Evolutionary conservation across 1,140 invertebrate genomes (phyloP).

Genomic region (Diabrotica undecimpunctata): DNA sequence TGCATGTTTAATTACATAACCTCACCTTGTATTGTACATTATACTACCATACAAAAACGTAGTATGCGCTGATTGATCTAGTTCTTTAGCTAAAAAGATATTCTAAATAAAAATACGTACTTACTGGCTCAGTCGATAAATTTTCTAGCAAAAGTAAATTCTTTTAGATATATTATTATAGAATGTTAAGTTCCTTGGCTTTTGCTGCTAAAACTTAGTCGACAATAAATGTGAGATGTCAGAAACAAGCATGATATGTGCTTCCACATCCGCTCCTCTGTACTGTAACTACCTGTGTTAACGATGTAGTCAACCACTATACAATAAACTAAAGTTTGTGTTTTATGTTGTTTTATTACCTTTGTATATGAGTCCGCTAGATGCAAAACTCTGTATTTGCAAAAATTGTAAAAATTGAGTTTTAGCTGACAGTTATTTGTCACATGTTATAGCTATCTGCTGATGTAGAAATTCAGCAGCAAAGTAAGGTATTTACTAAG

Average conservation of each 20-base stretch:
- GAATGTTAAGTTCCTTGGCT: constrained; percentile 13
- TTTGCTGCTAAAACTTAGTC: constrained; percentile 16
- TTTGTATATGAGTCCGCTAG: too few species aligned
- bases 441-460: too few species aligned
- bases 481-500: too few species aligned
- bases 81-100: not conserved
- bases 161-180: constrained; percentile 10
- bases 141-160: constrained; percentile 10
- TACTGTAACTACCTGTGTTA: constrained; percentile 16
- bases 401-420: too few species aligned
- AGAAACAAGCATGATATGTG: constrained; percentile 17
- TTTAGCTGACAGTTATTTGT: too few species aligned
- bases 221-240: constrained; percentile 16
- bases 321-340: constrained; percentile 19
- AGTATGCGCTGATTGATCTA: not conserved
- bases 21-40: too few species aligned
- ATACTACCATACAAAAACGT: too few species aligned
- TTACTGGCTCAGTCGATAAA: not conserved
- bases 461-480: too few species aligned
- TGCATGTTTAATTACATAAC: too few species aligned
- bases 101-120: not conserved
- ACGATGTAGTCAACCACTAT: constrained; percentile 16
- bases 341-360: constrained; percentile 10
- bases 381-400: too few species aligned
- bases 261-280: constrained; percentile 16